A percentile compares a stretch with the other conserved stretches of the same genome.
These are phyloP conservation scores for Microctonus hyperodae DNA, from an alignment of 2,888 invertebrate species.

Conservation along the genomic window DNA sequence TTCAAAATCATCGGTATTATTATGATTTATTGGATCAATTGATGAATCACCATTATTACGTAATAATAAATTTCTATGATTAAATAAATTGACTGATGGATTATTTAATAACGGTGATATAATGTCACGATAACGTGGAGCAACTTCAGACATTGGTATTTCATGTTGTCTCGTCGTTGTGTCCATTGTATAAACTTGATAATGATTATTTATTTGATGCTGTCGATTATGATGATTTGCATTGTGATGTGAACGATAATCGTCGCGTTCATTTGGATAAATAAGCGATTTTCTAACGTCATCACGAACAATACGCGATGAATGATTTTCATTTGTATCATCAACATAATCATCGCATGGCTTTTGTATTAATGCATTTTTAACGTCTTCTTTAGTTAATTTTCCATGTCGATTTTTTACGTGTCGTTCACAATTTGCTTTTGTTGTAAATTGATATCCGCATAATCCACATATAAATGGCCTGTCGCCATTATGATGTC, in stretches of 20 bases:
- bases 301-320: constrained; percentile 44
- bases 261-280: constrained; percentile 47
- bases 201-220: neutral
- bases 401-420: constrained; percentile 90
- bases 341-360: constrained; percentile 86
- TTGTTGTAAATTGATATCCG: constrained; percentile 95
- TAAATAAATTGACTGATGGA: neutral
- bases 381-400: constrained; percentile 85
- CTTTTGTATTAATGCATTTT: constrained; percentile 86
- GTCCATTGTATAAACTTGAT: neutral
- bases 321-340: constrained; percentile 65
- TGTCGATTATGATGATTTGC: constrained; percentile 23
- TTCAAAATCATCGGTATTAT: neutral
- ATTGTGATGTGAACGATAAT: constrained; percentile 27
- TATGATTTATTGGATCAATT: neutral
- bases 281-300: constrained; percentile 54
- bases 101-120: neutral
- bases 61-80: neutral
- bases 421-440: constrained; percentile 96
- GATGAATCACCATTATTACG: neutral
- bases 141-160: neutral
- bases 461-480: constrained; percentile 96
- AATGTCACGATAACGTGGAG: neutral
- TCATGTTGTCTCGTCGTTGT: neutral
- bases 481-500: constrained; percentile 93